Base-by-base conservation (phyloP, 2,113 vertebrate species). In the Oreamnos americanus region DNA sequence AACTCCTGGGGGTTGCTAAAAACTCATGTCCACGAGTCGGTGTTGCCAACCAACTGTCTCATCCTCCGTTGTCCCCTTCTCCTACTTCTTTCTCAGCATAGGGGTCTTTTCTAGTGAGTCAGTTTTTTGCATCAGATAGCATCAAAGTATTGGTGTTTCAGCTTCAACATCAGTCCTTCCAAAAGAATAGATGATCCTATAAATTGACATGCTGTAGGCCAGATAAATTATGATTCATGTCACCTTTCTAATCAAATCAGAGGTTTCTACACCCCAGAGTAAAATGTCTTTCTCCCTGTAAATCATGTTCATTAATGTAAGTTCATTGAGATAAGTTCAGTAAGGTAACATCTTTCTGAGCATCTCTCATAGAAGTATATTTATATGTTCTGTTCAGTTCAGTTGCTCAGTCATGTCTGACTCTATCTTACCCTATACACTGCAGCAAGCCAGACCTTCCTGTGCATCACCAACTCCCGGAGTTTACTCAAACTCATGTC, bases 391-490 rank as follows among this genome's bases (percentile, higher is more conserved):
- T 23, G 17, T 39, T 71, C n/a, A 6, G 10, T 39, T 71, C 19
- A 39, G 67, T 71, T 39, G n/a, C 67, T 39, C n/a, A 71, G 19
- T 23, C 5, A 1, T 71, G n/a, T 71, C 67, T 0, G 4, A 39
- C 19, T 71, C 67, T 71, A 39, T 71, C 10, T 2, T 2, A 39
- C 19, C 19, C 67, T 21, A 71, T 23, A 6, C 4, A 23, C 19
- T 71, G 19, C 17, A 71, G 67, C 67, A 71, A 23, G n/a, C 10
- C 67, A 71, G 67, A 19, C 36, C n/a, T 71, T 39, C 67, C 67
- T 71, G 67, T 12, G 1, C n/a, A 71, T 23, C 67, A 6, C 0
- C 9, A 21, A 12, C 33, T 21, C 19, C 19, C 0, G 0, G 67
- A 71, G 19, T 71, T 39, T 71, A 71, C 9, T 23, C 19, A 71